Percentiles rank a stretch among this genome's conserved stretches.
Evolutionary conservation across 2,797 vertebrate genomes (phyloP).

Genomic region (Gallinago solitaria): DNA sequence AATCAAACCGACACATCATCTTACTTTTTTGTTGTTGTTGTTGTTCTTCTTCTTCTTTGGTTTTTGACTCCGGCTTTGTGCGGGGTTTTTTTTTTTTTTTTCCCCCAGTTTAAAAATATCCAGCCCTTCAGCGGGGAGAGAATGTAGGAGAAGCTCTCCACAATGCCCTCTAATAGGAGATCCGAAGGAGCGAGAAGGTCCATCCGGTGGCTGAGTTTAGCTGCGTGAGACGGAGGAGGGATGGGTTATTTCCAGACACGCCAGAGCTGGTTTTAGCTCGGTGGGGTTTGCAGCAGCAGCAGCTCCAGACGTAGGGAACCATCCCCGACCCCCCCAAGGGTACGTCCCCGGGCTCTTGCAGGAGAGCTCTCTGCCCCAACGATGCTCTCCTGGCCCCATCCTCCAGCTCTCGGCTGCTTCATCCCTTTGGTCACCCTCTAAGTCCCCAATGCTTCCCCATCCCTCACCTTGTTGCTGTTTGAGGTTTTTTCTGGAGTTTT

Average conservation of each 20-base stretch:
- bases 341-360: accelerated
- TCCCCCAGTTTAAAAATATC: slow-evolving; percentile 62
- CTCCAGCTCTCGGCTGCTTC: background rate
- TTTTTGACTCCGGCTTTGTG: slow-evolving; percentile 22
- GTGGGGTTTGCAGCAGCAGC: background rate
- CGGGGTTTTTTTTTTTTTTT: background rate
- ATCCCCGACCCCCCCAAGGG: accelerated
- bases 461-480: background rate
- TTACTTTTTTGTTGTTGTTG: background rate
- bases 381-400: background rate
- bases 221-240: background rate
- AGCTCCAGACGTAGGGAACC: accelerated
- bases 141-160: background rate
- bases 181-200: background rate
- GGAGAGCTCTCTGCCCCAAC: background rate
- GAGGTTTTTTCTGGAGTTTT: accelerated
- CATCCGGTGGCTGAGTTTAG: background rate
- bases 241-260: background rate
- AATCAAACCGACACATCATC: background rate
- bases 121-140: background rate
- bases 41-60: background rate
- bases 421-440: accelerated
- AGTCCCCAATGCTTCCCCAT: background rate
- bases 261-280: background rate
- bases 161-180: slow-evolving; percentile 2